Evolutionary conservation across 1,140 invertebrate species (phyloP), one percentile per base, ranked within the genome.

Genomic region (Akabosia matsudoensis): DNA sequence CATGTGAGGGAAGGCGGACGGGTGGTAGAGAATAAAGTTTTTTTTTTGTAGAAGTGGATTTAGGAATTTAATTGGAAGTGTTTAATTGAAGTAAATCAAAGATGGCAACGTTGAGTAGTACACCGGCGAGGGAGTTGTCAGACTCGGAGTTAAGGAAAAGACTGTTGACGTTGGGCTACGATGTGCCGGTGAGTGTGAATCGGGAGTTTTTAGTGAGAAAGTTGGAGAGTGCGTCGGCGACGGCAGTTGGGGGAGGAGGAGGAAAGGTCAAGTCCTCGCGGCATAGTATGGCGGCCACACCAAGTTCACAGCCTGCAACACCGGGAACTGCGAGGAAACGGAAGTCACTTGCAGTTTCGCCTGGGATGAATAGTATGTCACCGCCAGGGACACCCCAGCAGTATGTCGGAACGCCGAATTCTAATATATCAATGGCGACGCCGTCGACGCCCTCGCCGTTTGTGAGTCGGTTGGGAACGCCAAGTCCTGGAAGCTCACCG

Each of bases 171-270:
- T 67, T 81, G 71, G 82, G 82, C 1, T 73, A 70, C 18, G 78
- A 82, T 76, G 28, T 80, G n/a, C 82, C 82, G 10, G 74, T 82
- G 4, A 79, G 79, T 33, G 73, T 79, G 10, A 79, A 76, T 7
- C 67, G 79, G 18, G 80, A 80, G 16, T 78, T 82, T 33, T 56
- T 81, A 18, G 52, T 82, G 30, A 79, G 75, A 61, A 80, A 79
- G 18, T 71, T 82, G 16, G 73, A 76, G 71, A 37, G 52, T 4
- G 70, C 26, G 64, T 33, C 56, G 26, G 71, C 72, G 1, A 34
- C 54, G 2, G 51, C 52, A 0, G 76, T 51, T 24, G 31, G 30
- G 26, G 51, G 22, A 4, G 18, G 51, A 16, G n/a, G 2, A 54
- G 22, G 24, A 3, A 54, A 70, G 13, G 37, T 24, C 18, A 73